These are phyloP conservation scores for Drosophila kambysellisi DNA, from an alignment of 2,888 invertebrate species.

Conservation along the genomic window DNA sequence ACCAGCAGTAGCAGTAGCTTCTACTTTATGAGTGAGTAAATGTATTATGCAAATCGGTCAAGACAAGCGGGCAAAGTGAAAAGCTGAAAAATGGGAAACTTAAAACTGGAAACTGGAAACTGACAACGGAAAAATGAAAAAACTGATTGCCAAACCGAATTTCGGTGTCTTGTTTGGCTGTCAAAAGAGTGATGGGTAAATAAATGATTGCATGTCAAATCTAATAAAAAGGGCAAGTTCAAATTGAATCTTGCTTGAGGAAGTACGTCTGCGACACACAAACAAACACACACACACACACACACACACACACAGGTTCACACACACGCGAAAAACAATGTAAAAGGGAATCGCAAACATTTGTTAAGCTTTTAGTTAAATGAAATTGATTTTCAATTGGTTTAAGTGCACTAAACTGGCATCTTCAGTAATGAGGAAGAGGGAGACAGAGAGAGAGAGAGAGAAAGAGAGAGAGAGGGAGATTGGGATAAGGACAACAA, in stretches of 20 bases:
- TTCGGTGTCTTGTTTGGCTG: constrained; percentile 34
- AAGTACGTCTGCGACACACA: not conserved
- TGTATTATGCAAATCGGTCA: constrained; percentile 39
- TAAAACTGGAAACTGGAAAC: constrained; percentile 38
- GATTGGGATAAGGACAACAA: not conserved
- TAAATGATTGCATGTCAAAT: constrained; percentile 71
- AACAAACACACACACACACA: not conserved
- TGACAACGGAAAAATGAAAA: constrained; percentile 12
- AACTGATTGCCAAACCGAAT: constrained; percentile 48
- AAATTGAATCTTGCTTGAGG: constrained; percentile 35
- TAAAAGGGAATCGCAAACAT: constrained; percentile 47
- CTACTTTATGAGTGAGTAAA: constrained; percentile 27
- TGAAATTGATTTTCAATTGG: constrained; percentile 75
- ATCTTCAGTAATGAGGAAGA: constrained; percentile 4
- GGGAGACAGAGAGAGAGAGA: not conserved
- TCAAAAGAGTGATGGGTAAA: constrained; percentile 51
- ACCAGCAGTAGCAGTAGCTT: constrained; percentile 9
- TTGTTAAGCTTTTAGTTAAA: constrained; percentile 74
- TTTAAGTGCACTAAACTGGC: constrained; percentile 61
- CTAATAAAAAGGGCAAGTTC: constrained; percentile 57
- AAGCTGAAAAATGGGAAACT: constrained; percentile 4
- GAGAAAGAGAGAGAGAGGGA: not conserved
- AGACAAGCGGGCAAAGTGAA: constrained; percentile 24
- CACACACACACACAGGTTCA: not conserved
- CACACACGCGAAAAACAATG: constrained; percentile 37